phyloP scores from a whole-genome alignment of 2,797 vertebrate species.

The Furcifer pardalis region DNA sequence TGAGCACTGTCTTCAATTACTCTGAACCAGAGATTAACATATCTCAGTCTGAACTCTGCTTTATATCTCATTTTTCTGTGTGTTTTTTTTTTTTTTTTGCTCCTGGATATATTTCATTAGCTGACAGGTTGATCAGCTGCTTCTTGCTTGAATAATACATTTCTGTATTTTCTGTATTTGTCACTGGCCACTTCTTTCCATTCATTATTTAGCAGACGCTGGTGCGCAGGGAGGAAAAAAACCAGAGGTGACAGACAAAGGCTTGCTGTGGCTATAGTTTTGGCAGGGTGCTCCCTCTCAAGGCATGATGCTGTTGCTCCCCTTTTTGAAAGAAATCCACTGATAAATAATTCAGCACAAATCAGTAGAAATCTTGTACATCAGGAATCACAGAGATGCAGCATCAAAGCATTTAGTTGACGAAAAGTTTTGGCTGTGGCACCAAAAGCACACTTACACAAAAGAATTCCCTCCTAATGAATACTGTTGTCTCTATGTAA shows the following conservation, averaged over 20 bases:
- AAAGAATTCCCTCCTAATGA: not conserved
- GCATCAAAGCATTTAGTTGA: conserved; percentile 10
- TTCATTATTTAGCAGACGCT: conserved; percentile 61
- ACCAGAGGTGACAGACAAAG: conserved; percentile 27
- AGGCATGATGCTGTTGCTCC: conserved; percentile 8
- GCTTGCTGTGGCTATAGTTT: conserved; percentile 36
- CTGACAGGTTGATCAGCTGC: conserved; percentile 53
- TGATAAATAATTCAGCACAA: conserved; percentile 38
- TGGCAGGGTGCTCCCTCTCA: conserved; percentile 26
- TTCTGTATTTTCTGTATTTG: conserved; percentile 47
- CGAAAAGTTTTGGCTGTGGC: not conserved
- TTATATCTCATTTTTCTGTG: conserved; percentile 36
- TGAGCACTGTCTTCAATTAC: conserved; percentile 39
- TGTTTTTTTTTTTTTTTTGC: conserved; percentile 27
- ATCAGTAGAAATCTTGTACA: not conserved
- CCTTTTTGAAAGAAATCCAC: conserved; percentile 27
- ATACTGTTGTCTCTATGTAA: not conserved
- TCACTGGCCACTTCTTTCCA: conserved; percentile 52
- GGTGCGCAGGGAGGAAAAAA: conserved; percentile 46
- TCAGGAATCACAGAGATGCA: not conserved
- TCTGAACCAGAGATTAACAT: conserved; percentile 31
- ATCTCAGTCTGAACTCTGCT: conserved; percentile 55
- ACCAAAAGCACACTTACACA: not conserved
- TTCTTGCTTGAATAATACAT: conserved; percentile 50
- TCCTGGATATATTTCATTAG: conserved; percentile 60